Evolutionary conservation across 2,113 vertebrate genomes (phyloP).

Genomic region (Perca schrenkii): DNA sequence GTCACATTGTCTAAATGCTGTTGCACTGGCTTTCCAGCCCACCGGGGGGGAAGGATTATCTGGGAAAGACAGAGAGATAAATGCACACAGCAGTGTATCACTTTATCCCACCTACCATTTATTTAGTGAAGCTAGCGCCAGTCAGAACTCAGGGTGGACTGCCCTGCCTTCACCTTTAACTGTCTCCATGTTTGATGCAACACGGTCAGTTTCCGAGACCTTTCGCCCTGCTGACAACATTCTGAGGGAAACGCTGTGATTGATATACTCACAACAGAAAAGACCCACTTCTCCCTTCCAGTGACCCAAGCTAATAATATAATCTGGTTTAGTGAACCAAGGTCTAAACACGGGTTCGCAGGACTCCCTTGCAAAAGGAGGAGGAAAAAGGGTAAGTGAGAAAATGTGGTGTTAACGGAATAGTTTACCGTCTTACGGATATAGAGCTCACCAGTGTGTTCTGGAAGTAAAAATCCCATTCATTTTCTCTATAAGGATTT

Average conservation of each 20-base stretch:
- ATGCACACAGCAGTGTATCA: conserved; percentile 13
- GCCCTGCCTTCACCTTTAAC: conserved; percentile 20
- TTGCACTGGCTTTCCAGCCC: conserved; percentile 3
- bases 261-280: not conserved
- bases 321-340: conserved; percentile 26
- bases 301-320: conserved; percentile 6
- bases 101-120: conserved; percentile 37
- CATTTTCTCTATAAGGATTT: too few species aligned
- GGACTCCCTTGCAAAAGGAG: not conserved
- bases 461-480: too few species aligned
- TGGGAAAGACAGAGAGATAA: conserved; percentile 37
- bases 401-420: not conserved
- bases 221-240: conserved; percentile 6
- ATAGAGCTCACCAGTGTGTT: too few species aligned
- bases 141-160: not conserved
- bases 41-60: conserved; percentile 29
- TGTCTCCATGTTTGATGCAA: not conserved
- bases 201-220: not conserved
- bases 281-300: not conserved
- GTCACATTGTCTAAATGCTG: conserved; percentile 25
- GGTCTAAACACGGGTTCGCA: not conserved
- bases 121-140: not conserved
- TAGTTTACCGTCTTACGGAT: too few species aligned
- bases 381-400: not conserved
- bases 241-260: not conserved